These are phyloP conservation scores for Meandrina meandrites DNA, from an alignment of 92 coral and sea anemone species.

Conservation along the genomic window DNA sequence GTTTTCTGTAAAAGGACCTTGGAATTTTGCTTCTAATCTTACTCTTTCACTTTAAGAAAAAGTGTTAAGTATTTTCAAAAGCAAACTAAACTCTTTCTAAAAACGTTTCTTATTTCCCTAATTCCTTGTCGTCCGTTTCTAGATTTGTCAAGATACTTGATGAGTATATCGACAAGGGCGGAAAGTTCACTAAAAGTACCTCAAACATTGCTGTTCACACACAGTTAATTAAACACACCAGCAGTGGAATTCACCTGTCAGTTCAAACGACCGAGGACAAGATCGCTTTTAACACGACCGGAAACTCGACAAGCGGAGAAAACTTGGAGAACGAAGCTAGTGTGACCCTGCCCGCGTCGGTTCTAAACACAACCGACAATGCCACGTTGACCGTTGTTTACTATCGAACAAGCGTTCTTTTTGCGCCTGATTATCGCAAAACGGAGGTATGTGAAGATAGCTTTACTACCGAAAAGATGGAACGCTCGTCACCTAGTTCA, in stretches of 20 bases:
- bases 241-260: conserved; percentile 36
- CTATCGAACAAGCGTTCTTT: conserved; percentile 88
- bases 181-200: conserved; percentile 77
- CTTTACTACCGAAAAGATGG: conserved; percentile 49
- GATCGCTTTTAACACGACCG: conserved; percentile 62
- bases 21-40: no score
- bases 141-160: conserved; percentile 93
- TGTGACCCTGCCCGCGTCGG: conserved; percentile 67
- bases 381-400: conserved; percentile 86
- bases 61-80: no score
- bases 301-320: conserved; percentile 42
- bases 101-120: no score
- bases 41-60: no score
- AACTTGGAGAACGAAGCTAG: conserved; percentile 55
- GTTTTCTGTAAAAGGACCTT: no score
- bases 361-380: conserved; percentile 61
- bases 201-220: conserved; percentile 78
- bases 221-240: conserved; percentile 40
- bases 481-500: conserved; percentile 12
- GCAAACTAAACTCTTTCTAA: no score
- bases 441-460: conserved; percentile 80
- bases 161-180: conserved; percentile 87
- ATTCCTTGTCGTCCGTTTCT: conserved; percentile 13
- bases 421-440: conserved; percentile 71
- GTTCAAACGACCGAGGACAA: conserved; percentile 56